Evolutionary conservation across 2,888 invertebrate species (phyloP).

Genomic region (Drosophila pseudotalamancana): DNA sequence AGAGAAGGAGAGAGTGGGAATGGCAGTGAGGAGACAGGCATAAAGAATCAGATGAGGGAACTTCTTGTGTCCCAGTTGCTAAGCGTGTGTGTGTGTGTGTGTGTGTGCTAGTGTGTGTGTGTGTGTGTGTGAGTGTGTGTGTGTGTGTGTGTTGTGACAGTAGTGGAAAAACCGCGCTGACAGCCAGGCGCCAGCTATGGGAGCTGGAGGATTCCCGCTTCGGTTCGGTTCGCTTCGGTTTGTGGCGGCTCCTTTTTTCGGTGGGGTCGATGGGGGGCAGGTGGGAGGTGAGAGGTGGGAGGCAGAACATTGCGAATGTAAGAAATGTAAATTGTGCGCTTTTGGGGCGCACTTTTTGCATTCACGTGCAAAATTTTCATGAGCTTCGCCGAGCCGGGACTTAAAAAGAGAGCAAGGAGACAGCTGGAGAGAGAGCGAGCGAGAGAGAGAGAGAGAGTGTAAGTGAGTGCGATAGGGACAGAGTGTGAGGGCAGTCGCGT

Average conservation of each 20-base stretch:
- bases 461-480: neutral
- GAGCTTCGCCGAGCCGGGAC: constrained; percentile 49
- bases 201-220: constrained; percentile 57
- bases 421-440: neutral
- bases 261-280: neutral
- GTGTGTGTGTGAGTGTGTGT: constrained; percentile 21
- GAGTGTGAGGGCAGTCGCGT: constrained; percentile 36
- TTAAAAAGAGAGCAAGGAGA: constrained; percentile 24
- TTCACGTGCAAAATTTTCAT: constrained; percentile 77
- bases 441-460: neutral
- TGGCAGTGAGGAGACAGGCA: constrained; percentile 12
- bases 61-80: constrained; percentile 37
- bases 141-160: constrained; percentile 70
- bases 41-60: constrained; percentile 48
- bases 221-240: constrained; percentile 12
- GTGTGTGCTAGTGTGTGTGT: too few species aligned
- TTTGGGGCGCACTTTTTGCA: constrained; percentile 73
- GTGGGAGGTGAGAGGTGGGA: neutral
- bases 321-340: constrained; percentile 76
- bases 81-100: constrained; percentile 8
- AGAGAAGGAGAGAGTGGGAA: neutral
- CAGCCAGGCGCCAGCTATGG: constrained; percentile 61
- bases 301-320: constrained; percentile 61
- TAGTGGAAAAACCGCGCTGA: constrained; percentile 76
- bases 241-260: constrained; percentile 11